A percentile compares a stretch with the other conserved stretches of the same genome.
These are phyloP conservation scores for Anthophora plumipes DNA, from an alignment of 2,888 invertebrate species.

Conservation along the genomic window DNA sequence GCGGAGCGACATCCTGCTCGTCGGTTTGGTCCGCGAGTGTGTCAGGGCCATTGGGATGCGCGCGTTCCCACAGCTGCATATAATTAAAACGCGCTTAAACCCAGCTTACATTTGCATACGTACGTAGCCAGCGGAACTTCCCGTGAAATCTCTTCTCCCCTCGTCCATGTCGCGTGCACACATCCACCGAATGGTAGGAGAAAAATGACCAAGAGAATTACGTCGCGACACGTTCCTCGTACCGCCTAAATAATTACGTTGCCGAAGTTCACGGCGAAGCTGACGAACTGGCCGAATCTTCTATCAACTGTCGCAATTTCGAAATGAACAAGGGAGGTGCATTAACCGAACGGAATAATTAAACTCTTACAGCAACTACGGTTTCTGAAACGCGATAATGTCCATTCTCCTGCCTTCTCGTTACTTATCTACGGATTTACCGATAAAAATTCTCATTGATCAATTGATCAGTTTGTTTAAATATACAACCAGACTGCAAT, in stretches of 20 bases:
- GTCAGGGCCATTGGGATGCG: slow-evolving; percentile 1
- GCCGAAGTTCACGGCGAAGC: not conserved
- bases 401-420: no score
- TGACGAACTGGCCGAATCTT: not conserved
- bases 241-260: slow-evolving; percentile 58
- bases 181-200: slow-evolving; percentile 2
- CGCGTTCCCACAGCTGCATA: slow-evolving; percentile 53
- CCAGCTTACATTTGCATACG: slow-evolving; percentile 61
- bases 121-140: slow-evolving; percentile 42
- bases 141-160: not conserved
- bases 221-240: slow-evolving; percentile 31
- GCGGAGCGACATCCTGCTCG: slow-evolving; percentile 7
- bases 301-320: not conserved
- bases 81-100: slow-evolving; percentile 72
- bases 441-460: no score
- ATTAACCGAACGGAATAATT: slow-evolving; percentile 58
- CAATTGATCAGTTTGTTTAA: no score
- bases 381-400: no score
- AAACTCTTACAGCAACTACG: slow-evolving; percentile 33
- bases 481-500: not conserved
- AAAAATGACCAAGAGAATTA: slow-evolving; percentile 57
- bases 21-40: slow-evolving; percentile 1
- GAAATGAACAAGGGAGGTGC: slow-evolving; percentile 1
- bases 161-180: not conserved
- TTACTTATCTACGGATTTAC: no score